Percentiles rank a stretch among this genome's conserved stretches.
Conservation (phyloP, 2,113 vertebrate genomes). For the Labeo rohita region DNA sequence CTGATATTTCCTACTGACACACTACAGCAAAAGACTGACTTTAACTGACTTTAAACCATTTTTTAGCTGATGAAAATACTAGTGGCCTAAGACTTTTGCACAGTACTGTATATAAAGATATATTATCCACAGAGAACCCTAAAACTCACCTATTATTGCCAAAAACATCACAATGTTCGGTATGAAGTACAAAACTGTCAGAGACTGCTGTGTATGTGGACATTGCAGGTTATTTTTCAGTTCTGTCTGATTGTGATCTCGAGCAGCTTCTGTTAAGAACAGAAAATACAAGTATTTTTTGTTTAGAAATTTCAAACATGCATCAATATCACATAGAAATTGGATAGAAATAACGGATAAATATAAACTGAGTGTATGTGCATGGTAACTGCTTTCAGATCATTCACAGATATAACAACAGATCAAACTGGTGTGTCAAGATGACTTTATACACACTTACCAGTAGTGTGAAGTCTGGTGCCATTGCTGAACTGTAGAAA, state of each 20-base stretch:
- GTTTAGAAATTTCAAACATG: not conserved
- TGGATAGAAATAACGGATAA: not conserved
- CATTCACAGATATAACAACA: not conserved
- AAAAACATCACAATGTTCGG: not conserved
- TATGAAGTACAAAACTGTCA: not conserved
- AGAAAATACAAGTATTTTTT: not conserved
- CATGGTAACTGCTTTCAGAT: not conserved
- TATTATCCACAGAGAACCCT: not conserved
- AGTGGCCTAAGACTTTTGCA: no score
- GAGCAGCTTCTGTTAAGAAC: not conserved
- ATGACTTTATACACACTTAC: not conserved
- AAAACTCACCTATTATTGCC: slow-evolving; percentile 8
- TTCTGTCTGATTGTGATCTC: not conserved
- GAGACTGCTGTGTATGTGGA: accelerated
- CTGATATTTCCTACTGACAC: no score
- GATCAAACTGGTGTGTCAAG: not conserved
- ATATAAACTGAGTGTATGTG: not conserved
- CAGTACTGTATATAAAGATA: no score
- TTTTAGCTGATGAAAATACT: no score
- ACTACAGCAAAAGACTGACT: no score
- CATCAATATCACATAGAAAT: not conserved
- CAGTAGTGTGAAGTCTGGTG: not conserved
- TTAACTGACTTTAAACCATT: no score
- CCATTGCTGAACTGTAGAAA: not conserved
- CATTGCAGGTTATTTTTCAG: not conserved